Conservation (phyloP, 2,888 invertebrate genomes). For the Tryphoninae sp. region DNA sequence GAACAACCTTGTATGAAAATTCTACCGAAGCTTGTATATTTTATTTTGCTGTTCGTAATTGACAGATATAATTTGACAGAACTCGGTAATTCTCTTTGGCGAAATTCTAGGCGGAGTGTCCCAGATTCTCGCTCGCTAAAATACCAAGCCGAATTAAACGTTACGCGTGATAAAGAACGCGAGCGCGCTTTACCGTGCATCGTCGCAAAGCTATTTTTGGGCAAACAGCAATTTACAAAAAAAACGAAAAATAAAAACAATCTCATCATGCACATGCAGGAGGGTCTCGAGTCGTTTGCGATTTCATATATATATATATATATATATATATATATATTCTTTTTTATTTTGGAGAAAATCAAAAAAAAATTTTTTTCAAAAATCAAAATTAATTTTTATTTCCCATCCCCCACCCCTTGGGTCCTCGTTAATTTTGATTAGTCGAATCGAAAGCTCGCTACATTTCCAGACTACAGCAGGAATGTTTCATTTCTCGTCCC, state of each 20-base stretch:
- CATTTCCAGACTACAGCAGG: background rate
- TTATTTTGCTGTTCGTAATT: too few relatives aligned
- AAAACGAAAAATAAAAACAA: conserved; percentile 30
- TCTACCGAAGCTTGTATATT: background rate
- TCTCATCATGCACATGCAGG: conserved; percentile 64
- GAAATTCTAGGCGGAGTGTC: too few relatives aligned
- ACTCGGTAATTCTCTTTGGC: conserved; percentile 9
- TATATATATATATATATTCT: background rate
- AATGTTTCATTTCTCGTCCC: background rate
- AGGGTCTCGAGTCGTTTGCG: conserved; percentile 28
- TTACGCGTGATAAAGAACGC: conserved; percentile 18
- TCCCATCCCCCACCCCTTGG: background rate
- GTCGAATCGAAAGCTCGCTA: background rate
- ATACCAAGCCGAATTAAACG: background rate
- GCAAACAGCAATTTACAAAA: conserved; percentile 29
- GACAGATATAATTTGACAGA: background rate
- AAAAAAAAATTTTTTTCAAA: background rate
- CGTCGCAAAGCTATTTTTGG: conserved; percentile 35
- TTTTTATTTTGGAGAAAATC: background rate
- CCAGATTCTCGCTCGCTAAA: background rate
- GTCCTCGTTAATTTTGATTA: background rate
- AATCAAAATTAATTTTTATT: background rate
- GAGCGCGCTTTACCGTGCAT: conserved; percentile 40
- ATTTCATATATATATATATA: background rate
- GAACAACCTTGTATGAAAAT: background rate